Conservation (phyloP, 2,888 invertebrate species). For the Glyphotaelius pellucidus region DNA sequence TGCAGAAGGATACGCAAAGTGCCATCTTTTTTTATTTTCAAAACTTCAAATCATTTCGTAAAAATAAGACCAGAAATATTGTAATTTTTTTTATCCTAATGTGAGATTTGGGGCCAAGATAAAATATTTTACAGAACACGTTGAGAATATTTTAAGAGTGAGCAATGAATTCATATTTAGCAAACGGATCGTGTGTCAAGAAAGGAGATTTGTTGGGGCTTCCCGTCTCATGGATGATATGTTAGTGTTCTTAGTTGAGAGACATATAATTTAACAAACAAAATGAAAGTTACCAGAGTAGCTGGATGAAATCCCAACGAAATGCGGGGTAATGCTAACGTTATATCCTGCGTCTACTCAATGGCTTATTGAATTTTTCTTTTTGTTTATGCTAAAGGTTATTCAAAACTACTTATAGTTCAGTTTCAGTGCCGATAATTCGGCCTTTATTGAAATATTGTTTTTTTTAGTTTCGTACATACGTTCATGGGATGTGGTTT, state of each 20-base stretch:
- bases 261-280: constrained; percentile 46
- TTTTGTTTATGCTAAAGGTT: neutral
- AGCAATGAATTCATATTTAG: constrained; percentile 32
- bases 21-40: too few species aligned
- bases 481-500: too few species aligned
- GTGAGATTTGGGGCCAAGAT: neutral
- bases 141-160: constrained; percentile 16
- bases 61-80: neutral
- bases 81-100: neutral
- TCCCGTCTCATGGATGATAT: constrained; percentile 40
- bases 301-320: neutral
- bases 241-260: constrained; percentile 33
- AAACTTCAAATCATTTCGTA: too few species aligned
- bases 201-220: constrained; percentile 35
- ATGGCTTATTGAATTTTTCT: neutral
- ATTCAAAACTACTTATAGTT: neutral
- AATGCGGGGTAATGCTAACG: neutral
- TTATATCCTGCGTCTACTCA: neutral
- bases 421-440: too few species aligned
- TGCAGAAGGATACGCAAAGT: too few species aligned
- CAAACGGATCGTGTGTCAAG: constrained; percentile 39
- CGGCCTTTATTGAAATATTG: too few species aligned
- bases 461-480: too few species aligned
- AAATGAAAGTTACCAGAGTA: constrained; percentile 11
- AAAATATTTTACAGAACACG: neutral